Percentiles rank a stretch among this genome's conserved stretches.
phyloP scores from a whole-genome alignment of 2,113 vertebrate genomes.

The Alexandromys fortis region DNA sequence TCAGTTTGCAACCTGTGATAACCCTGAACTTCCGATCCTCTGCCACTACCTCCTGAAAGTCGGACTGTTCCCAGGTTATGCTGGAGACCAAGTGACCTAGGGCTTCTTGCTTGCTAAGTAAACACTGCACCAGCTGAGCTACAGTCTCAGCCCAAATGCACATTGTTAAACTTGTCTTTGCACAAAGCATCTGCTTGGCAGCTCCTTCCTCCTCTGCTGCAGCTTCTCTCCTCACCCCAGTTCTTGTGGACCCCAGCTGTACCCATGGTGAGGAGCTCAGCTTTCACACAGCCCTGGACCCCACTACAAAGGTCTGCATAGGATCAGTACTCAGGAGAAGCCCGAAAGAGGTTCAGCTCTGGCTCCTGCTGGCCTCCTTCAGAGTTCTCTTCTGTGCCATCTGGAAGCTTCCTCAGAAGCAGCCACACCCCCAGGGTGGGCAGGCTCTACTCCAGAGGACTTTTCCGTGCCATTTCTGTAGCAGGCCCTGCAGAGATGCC shows the following conservation, averaged over 20 bases:
- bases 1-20: background rate
- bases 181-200: background rate
- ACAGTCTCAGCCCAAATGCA: no score
- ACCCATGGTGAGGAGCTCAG: background rate
- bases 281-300: background rate
- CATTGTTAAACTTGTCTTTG: background rate
- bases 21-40: background rate
- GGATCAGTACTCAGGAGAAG: background rate
- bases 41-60: background rate
- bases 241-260: background rate
- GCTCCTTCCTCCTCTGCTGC: background rate
- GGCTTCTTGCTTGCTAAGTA: background rate
- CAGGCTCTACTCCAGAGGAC: background rate
- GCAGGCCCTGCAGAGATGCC: background rate
- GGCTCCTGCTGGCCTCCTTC: background rate
- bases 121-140: background rate
- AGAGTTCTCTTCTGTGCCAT: background rate
- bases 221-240: background rate
- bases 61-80: background rate
- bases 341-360: background rate
- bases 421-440: background rate
- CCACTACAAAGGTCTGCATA: no score
- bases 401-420: background rate
- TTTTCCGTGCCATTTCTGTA: background rate
- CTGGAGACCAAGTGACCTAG: background rate